These are phyloP conservation scores for Pristionchus mayeri DNA, from an alignment of 2,888 invertebrate species.

Conservation along the genomic window DNA sequence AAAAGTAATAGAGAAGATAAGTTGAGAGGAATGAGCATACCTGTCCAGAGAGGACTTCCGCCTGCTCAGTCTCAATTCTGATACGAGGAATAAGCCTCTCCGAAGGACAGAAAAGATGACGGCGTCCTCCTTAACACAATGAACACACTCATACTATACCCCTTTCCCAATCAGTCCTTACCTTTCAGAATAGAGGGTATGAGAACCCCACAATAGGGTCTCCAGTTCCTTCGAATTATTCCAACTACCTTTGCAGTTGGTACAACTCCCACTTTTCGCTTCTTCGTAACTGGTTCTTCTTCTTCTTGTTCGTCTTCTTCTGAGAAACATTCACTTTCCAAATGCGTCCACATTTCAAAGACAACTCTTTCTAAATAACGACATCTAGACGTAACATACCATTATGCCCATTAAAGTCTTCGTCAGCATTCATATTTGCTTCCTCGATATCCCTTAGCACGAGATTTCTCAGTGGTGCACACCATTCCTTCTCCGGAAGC, in stretches of 20 bases:
- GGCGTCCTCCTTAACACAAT: conserved; percentile 73
- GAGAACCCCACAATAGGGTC: conserved; percentile 96
- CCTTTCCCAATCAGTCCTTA: not conserved
- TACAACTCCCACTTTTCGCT: conserved; percentile 60
- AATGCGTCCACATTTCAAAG: no score
- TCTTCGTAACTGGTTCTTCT: conserved; percentile 58
- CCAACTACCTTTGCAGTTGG: conserved; percentile 91
- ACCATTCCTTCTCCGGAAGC: conserved; percentile 91
- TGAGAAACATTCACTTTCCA: no score
- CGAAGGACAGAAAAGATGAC: conserved; percentile 93
- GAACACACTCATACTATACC: not conserved
- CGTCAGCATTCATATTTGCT: conserved; percentile 35
- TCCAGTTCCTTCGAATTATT: conserved; percentile 94
- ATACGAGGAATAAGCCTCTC: conserved; percentile 94
- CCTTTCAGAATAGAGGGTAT: conserved; percentile 79
- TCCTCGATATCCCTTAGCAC: conserved; percentile 64
- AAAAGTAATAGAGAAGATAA: no score
- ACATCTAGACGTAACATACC: not conserved
- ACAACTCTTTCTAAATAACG: no score
- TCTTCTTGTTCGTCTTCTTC: no score
- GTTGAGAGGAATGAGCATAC: no score
- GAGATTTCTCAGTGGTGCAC: conserved; percentile 81
- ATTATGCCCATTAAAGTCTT: not conserved
- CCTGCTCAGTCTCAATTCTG: conserved; percentile 84
- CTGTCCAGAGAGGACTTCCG: conserved; percentile 79